These are phyloP conservation scores for Teinopalpus imperialis DNA, from an alignment of 2,888 invertebrate genomes.

Conservation along the genomic window DNA sequence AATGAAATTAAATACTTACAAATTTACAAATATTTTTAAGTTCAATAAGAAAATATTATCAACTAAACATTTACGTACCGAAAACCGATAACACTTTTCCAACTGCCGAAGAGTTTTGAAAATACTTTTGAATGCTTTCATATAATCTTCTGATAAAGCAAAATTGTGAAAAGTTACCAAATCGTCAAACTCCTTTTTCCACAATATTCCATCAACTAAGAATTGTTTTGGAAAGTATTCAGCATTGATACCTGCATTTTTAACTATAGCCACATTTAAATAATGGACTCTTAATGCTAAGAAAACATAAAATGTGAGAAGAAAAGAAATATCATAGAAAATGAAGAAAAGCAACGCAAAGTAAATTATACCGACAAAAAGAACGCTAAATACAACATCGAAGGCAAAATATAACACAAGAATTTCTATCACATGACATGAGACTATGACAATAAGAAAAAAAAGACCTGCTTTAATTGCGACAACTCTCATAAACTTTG, in stretches of 20 bases:
- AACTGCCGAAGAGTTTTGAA: slow-evolving; percentile 41
- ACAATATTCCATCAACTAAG: slow-evolving; percentile 46
- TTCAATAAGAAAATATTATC: too few species aligned
- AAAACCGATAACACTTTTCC: slow-evolving; percentile 43
- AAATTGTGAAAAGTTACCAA: slow-evolving; percentile 44
- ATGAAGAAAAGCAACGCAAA: slow-evolving; percentile 44
- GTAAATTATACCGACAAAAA: slow-evolving; percentile 38
- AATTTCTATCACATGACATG: slow-evolving; percentile 36
- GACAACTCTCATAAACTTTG: slow-evolving; percentile 52
- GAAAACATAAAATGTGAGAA: slow-evolving; percentile 37
- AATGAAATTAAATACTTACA: too few species aligned
- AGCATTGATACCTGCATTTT: slow-evolving; percentile 44
- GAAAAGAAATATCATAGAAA: slow-evolving; percentile 46
- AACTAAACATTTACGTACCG: slow-evolving; percentile 40
- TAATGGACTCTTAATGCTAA: slow-evolving; percentile 48
- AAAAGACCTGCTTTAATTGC: slow-evolving; percentile 32
- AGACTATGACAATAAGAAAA: slow-evolving; percentile 28
- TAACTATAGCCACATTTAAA: slow-evolving; percentile 56
- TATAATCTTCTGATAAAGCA: slow-evolving; percentile 39
- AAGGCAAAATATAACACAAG: slow-evolving; percentile 29
- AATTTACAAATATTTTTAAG: too few species aligned
- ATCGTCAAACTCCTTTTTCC: slow-evolving; percentile 48
- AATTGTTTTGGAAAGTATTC: slow-evolving; percentile 49
- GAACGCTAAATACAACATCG: slow-evolving; percentile 27
- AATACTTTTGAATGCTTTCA: slow-evolving; percentile 42